Conservation (phyloP, 2,888 invertebrate species). For the Helleia helle region DNA sequence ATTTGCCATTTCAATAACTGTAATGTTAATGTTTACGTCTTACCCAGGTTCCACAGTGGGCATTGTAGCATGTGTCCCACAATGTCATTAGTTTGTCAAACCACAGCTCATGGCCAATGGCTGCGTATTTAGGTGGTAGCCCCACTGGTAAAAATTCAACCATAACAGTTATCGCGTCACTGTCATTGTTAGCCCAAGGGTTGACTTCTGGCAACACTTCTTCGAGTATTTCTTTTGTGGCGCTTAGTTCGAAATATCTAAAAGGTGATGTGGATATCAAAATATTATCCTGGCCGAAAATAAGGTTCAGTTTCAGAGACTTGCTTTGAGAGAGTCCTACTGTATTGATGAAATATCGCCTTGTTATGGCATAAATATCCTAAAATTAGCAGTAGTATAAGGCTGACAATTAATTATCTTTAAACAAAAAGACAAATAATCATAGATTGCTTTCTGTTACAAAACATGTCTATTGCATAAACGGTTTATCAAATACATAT, state of each 20-base stretch:
- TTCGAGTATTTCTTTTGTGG: conserved; percentile 90
- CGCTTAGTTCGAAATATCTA: conserved; percentile 81
- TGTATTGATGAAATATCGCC: too few relatives aligned
- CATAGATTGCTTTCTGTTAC: too few relatives aligned
- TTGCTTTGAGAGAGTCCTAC: too few relatives aligned
- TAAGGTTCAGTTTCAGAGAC: too few relatives aligned
- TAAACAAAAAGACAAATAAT: too few relatives aligned
- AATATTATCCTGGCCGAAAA: too few relatives aligned
- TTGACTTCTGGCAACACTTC: conserved; percentile 86
- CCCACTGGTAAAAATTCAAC: conserved; percentile 85
- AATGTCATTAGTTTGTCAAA: conserved; percentile 84
- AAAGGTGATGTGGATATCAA: too few relatives aligned
- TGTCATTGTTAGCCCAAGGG: conserved; percentile 78
- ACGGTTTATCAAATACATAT: too few relatives aligned
- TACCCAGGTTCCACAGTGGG: conserved; percentile 75
- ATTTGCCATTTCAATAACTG: not conserved
- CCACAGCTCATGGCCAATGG: conserved; percentile 83
- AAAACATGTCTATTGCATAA: too few relatives aligned
- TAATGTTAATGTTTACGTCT: conserved; percentile 20
- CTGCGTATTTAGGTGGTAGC: conserved; percentile 75
- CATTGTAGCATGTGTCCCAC: conserved; percentile 85
- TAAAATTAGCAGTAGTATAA: too few relatives aligned
- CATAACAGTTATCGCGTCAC: conserved; percentile 75
- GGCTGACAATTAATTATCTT: too few relatives aligned
- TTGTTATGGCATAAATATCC: too few relatives aligned